These are phyloP conservation scores for Tapera naevia DNA, from an alignment of 2,797 vertebrate species.

Conservation along the genomic window DNA sequence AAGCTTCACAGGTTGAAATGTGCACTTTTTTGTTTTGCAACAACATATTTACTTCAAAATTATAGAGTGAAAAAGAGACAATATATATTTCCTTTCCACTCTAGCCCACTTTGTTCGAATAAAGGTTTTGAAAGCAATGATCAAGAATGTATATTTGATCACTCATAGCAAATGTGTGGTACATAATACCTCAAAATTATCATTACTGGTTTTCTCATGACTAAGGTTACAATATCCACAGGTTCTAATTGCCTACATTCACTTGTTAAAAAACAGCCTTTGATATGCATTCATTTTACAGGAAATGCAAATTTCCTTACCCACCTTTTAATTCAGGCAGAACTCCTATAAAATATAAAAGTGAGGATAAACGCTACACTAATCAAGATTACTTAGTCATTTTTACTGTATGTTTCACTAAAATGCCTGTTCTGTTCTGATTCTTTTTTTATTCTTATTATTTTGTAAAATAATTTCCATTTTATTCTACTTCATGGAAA, in stretches of 20 bases:
- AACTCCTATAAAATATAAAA: neutral
- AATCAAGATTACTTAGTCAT: neutral
- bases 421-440: neutral
- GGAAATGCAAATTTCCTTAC: neutral
- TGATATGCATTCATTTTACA: neutral
- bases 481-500: neutral
- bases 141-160: neutral
- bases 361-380: neutral
- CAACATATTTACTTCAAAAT: neutral
- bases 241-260: slow-evolving; percentile 14
- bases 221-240: neutral
- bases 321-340: neutral
- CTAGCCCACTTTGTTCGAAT: neutral
- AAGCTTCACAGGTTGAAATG: neutral
- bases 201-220: neutral
- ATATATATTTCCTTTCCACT: neutral
- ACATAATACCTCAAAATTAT: neutral
- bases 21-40: neutral
- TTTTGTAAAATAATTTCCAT: neutral
- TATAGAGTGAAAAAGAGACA: neutral
- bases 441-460: neutral
- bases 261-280: neutral
- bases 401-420: neutral
- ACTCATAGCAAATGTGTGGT: neutral
- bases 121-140: neutral